Evolutionary conservation across 2,888 invertebrate genomes (phyloP).

Genomic region (Camptogramma bilineatum): DNA sequence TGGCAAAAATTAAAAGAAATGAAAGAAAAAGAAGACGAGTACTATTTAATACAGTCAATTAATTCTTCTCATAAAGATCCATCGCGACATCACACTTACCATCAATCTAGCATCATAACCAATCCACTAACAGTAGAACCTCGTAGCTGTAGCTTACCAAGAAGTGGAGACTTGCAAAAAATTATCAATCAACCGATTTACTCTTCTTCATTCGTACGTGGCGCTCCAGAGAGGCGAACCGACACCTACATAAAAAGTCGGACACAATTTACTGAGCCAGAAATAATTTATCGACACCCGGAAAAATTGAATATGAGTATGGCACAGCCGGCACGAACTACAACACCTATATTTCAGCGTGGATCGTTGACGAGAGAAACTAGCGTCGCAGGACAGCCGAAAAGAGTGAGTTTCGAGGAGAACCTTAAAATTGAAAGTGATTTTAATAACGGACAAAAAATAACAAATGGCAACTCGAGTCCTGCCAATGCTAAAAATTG

Average conservation of each 20-base stretch:
- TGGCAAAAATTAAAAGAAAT: slow-evolving; percentile 89
- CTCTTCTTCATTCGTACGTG: slow-evolving; percentile 63
- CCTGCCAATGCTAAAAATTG: slow-evolving; percentile 44
- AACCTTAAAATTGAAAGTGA: slow-evolving; percentile 44
- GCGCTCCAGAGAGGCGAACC: slow-evolving; percentile 69
- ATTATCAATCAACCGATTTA: slow-evolving; percentile 57
- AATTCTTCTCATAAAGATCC: slow-evolving; percentile 49
- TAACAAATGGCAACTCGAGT: slow-evolving; percentile 43
- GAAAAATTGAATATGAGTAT: slow-evolving; percentile 55
- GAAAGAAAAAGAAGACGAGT: slow-evolving; percentile 87
- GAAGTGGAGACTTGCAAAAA: slow-evolving; percentile 58
- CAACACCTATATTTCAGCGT: slow-evolving; percentile 55
- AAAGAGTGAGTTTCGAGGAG: slow-evolving; percentile 70
- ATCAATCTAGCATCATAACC: slow-evolving; percentile 59
- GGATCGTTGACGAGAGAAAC: slow-evolving; percentile 54
- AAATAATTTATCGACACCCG: slow-evolving; percentile 66
- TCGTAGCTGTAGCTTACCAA: slow-evolving; percentile 68
- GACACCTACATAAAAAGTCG: slow-evolving; percentile 65
- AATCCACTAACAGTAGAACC: slow-evolving; percentile 58
- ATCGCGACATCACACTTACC: slow-evolving; percentile 45
- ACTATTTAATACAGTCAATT: slow-evolving; percentile 65
- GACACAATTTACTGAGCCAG: slow-evolving; percentile 51
- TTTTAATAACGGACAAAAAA: slow-evolving; percentile 46
- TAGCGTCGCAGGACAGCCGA: slow-evolving; percentile 51
- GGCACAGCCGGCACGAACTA: slow-evolving; percentile 43